Percentiles rank a stretch among this genome's conserved stretches.
phyloP scores from a whole-genome alignment of 1,140 invertebrate species.

The Apis cerana region DNA sequence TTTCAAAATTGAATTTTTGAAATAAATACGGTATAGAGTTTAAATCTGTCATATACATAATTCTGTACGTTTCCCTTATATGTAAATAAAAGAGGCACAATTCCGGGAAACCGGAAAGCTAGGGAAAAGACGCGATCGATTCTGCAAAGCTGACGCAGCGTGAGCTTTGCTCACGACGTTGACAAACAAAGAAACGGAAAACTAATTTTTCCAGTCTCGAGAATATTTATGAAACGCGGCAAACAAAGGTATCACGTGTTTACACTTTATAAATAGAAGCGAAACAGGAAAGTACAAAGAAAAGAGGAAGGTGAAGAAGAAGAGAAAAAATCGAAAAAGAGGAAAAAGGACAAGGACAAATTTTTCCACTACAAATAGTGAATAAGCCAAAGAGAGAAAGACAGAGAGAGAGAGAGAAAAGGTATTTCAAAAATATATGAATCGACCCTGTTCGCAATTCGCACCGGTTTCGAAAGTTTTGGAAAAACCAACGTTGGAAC shows the following conservation, averaged over 20 bases:
- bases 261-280: not conserved
- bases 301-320: too few species aligned
- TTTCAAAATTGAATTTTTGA: too few species aligned
- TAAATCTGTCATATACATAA: too few species aligned
- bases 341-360: not conserved
- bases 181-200: not conserved
- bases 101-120: not conserved
- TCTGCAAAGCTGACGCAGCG: not conserved
- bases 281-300: too few species aligned
- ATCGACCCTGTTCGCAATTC: not conserved
- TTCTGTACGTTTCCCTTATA: too few species aligned
- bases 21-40: too few species aligned
- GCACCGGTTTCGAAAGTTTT: not conserved
- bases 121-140: not conserved
- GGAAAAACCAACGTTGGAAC: not conserved
- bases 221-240: conserved; percentile 12
- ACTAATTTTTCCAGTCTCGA: not conserved
- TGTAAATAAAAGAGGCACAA: not conserved
- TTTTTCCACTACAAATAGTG: not conserved
- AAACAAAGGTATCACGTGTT: not conserved
- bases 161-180: conserved; percentile 1
- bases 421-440: not conserved
- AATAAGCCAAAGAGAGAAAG: too few species aligned
- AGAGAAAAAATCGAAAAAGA: not conserved
- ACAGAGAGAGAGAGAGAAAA: too few species aligned